Conservation (phyloP, 2,113 vertebrate genomes). For the Coturnix japonica region DNA sequence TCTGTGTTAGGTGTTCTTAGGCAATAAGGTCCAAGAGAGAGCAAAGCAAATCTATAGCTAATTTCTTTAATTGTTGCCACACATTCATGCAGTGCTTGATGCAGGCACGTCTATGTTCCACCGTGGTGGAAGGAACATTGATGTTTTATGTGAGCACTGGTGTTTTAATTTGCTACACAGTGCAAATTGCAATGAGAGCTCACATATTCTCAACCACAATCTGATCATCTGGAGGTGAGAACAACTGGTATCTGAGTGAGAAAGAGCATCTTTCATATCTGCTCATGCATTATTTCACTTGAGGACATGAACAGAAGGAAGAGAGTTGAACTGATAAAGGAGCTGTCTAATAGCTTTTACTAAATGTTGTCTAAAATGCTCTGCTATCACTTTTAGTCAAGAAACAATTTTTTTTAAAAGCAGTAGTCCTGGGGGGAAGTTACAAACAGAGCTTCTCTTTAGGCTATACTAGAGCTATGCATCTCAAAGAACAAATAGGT, state of each 20-base stretch:
- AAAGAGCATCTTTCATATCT: slow-evolving; percentile 11
- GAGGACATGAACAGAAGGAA: not conserved
- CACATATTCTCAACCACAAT: not conserved
- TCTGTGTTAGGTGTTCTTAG: not conserved
- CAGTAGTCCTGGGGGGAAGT: not conserved
- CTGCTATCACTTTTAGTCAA: not conserved
- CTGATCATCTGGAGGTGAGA: slow-evolving; percentile 4
- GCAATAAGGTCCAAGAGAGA: not conserved
- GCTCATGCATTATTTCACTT: not conserved
- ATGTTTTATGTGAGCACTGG: not conserved
- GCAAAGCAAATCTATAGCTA: not conserved
- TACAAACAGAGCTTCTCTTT: not conserved
- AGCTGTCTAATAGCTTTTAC: not conserved
- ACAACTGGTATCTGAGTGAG: not conserved
- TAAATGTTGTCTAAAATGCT: not conserved
- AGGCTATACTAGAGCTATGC: not conserved
- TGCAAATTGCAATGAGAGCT: not conserved
- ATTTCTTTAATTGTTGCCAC: not conserved
- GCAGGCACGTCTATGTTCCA: not conserved
- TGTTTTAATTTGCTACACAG: not conserved
- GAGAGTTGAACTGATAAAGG: not conserved
- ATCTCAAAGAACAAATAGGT: not conserved
- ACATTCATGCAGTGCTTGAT: not conserved
- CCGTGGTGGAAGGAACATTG: not conserved
- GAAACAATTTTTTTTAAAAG: not conserved